Conservation (phyloP, 2,888 invertebrate genomes). For the Netelia melanura region DNA sequence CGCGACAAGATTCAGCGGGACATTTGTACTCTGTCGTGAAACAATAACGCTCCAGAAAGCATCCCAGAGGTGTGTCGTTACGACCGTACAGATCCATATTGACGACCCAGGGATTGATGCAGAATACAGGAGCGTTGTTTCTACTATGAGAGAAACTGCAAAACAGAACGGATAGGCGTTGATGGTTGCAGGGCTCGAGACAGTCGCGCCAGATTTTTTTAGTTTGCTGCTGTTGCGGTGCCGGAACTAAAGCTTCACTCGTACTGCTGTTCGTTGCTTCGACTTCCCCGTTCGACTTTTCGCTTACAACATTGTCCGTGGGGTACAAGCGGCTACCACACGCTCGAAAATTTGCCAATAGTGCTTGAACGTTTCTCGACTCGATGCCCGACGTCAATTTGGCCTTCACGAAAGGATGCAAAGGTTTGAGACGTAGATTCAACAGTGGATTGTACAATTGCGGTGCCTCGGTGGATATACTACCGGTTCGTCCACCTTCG, state of each 20-base stretch:
- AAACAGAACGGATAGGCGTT: slow-evolving; percentile 94
- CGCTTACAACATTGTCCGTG: slow-evolving; percentile 74
- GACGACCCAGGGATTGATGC: slow-evolving; percentile 95
- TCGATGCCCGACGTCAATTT: slow-evolving; percentile 90
- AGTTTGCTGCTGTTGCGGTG: not conserved
- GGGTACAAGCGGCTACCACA: slow-evolving; percentile 88
- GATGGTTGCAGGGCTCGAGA: slow-evolving; percentile 92
- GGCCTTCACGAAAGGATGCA: slow-evolving; percentile 91
- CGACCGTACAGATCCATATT: slow-evolving; percentile 98
- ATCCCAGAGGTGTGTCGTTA: slow-evolving; percentile 97
- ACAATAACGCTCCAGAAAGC: slow-evolving; percentile 97
- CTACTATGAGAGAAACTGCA: slow-evolving; percentile 93
- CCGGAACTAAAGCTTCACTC: slow-evolving; percentile 45
- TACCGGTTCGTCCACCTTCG: slow-evolving; percentile 75
- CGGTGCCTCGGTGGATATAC: slow-evolving; percentile 66
- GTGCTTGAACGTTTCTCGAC: slow-evolving; percentile 88
- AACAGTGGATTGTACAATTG: slow-evolving; percentile 31
- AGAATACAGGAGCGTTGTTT: slow-evolving; percentile 93
- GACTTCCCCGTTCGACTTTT: slow-evolving; percentile 44
- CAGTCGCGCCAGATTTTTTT: slow-evolving; percentile 87
- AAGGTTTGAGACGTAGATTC: slow-evolving; percentile 85
- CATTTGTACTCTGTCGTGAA: slow-evolving; percentile 94
- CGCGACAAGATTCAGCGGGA: slow-evolving; percentile 86
- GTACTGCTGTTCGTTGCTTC: not conserved
- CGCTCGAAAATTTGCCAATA: slow-evolving; percentile 95